phyloP scores from a whole-genome alignment of 2,888 invertebrate species.

The Ophraella communa region DNA sequence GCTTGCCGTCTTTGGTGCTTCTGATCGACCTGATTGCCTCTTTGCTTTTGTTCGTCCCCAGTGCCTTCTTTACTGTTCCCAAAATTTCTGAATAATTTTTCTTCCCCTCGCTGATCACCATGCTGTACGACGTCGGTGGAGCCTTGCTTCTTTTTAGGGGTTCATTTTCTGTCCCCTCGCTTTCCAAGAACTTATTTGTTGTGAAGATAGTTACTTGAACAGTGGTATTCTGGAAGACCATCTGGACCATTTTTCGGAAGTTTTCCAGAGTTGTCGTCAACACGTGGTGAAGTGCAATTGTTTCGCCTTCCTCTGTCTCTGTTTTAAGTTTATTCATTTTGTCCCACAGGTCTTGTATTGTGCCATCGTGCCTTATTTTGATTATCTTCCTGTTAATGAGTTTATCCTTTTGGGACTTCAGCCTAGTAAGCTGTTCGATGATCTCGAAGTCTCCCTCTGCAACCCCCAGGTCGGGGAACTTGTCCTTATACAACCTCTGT shows the following conservation, averaged over 20 bases:
- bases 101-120: too few species aligned
- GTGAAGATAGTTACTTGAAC: too few species aligned
- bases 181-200: too few species aligned
- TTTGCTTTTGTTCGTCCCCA: not conserved
- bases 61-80: not conserved
- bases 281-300: not conserved
- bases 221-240: too few species aligned
- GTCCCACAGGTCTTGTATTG: not conserved
- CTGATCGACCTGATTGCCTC: slow-evolving; percentile 3
- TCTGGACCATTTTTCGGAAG: too few species aligned
- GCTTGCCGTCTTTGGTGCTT: slow-evolving; percentile 8
- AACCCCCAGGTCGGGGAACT: slow-evolving; percentile 17
- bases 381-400: not conserved
- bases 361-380: not conserved
- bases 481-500: slow-evolving; percentile 21
- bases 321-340: not conserved
- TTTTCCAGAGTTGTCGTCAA: too few species aligned
- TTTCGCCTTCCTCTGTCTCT: not conserved
- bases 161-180: too few species aligned
- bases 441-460: too few species aligned
- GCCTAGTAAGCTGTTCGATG: too few species aligned
- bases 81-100: too few species aligned
- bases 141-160: too few species aligned
- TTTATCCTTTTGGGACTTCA: not conserved
- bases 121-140: too few species aligned